These are phyloP conservation scores for Bellardia bayeri DNA, from an alignment of 2,888 invertebrate species.

Conservation along the genomic window DNA sequence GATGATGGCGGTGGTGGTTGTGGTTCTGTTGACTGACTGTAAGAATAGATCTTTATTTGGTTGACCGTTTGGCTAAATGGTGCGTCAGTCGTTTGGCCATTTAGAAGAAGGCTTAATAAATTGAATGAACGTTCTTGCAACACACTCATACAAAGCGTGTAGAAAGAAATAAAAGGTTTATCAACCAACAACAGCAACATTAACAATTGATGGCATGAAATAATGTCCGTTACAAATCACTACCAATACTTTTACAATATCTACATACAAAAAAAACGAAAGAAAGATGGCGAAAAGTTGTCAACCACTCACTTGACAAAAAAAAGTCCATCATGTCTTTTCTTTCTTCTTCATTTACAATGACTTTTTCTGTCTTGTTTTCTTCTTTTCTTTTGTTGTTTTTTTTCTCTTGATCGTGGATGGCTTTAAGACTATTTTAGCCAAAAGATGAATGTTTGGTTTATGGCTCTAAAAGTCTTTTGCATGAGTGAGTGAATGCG, in stretches of 20 bases:
- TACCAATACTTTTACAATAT: constrained; percentile 36
- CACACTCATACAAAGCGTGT: neutral
- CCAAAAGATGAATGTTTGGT: constrained; percentile 64
- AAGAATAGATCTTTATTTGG: constrained; percentile 57
- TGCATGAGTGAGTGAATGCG: constrained; percentile 9
- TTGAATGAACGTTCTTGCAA: constrained; percentile 36
- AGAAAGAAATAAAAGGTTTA: neutral
- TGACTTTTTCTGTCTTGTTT: constrained; percentile 32
- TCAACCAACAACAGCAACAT: constrained; percentile 20
- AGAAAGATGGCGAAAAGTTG: constrained; percentile 66
- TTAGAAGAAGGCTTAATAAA: constrained; percentile 26
- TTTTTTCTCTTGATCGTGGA: constrained; percentile 45
- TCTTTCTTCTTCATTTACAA: constrained; percentile 42
- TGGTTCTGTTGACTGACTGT: constrained; percentile 8
- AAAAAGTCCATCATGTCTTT: constrained; percentile 34
- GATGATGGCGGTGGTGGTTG: neutral
- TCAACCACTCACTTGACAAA: constrained; percentile 42
- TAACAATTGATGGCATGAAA: constrained; percentile 48
- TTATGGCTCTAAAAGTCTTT: constrained; percentile 57
- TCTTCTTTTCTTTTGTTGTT: constrained; percentile 10
- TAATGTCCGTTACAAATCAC: constrained; percentile 70
- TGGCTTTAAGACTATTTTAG: constrained; percentile 39
- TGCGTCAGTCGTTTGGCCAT: constrained; percentile 40
- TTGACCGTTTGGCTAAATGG: constrained; percentile 40
- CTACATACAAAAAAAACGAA: neutral